Conservation (phyloP, 2,888 invertebrate genomes). For the Dryobotodes eremita region DNA sequence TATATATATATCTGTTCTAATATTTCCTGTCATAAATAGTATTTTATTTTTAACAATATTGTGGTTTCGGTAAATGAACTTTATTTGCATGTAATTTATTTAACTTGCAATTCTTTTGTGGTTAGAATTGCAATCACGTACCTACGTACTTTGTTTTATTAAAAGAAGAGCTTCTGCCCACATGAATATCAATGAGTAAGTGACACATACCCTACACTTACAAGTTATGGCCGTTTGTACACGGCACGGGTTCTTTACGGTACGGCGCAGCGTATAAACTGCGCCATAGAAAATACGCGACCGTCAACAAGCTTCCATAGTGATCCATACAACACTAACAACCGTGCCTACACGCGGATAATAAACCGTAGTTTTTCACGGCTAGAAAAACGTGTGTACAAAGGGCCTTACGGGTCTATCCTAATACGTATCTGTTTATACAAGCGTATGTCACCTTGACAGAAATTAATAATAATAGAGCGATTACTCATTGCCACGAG, state of each 20-base stretch:
- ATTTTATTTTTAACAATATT: background rate
- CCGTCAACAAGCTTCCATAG: no score
- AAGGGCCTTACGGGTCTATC: conserved; percentile 25
- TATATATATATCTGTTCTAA: background rate
- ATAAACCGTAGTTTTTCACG: no score
- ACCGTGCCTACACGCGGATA: no score
- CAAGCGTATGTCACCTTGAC: conserved; percentile 45
- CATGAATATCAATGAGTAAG: conserved; percentile 28
- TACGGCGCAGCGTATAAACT: no score
- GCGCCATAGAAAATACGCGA: no score
- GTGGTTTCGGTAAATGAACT: conserved; percentile 9
- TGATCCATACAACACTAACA: no score
- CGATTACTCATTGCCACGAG: conserved; percentile 59
- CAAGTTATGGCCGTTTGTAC: background rate
- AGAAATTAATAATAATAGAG: conserved; percentile 50
- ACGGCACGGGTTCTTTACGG: no score
- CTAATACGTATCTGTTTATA: conserved; percentile 29
- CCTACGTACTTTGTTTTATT: background rate
- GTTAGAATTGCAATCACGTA: background rate
- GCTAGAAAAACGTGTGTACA: no score
- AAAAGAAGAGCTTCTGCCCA: conserved; percentile 14
- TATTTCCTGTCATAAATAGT: background rate
- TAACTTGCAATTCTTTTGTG: conserved; percentile 23
- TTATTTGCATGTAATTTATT: conserved; percentile 8
- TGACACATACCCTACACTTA: conserved; percentile 38